Base-by-base conservation (phyloP, 2,888 invertebrate genomes). In the Drosophila kambysellisi region DNA sequence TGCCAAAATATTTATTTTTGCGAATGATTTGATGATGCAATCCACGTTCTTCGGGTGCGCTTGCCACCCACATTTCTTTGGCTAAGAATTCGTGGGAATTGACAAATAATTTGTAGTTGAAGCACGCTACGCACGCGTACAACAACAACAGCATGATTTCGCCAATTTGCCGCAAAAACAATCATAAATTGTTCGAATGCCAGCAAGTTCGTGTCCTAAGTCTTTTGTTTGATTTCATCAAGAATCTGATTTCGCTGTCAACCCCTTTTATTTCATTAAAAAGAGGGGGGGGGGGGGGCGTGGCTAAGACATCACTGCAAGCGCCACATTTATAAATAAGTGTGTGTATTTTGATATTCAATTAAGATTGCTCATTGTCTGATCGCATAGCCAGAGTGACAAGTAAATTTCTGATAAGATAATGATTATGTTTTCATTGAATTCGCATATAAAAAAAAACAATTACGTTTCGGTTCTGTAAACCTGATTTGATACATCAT, bases 181-280 rank as follows among this genome's bases (percentile, higher is more conserved):
- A 65, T 62, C 59, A 39, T 25, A 71, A 30, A 20, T 65, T 61
- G 32, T 12, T n/a, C n/a, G 17, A 17, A 35, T 35, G 50, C 59
- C 58, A 50, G 11, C 63, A 74, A 70, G 79, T 86, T 74, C 70
- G 80, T 79, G 77, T 58, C 83, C 73, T 83, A 74, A 89, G 83
- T 89, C 83, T 76, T 89, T 83, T 70, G 85, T 85, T 81, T 73
- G 61, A 69, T 56, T 54, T 61, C 29, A 51, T 8, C 29, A n/a
- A 51, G n/a, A 51, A 29, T n/a, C 29, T 63, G 43, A 35, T 20
- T 64, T 43, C 9, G 25, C 17, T 39, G 37, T 20, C 29, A 17
- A 35, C 33, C 39, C 25, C 46, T 61, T 33, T 68, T 74, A 46
- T 61, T 68, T 74, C 70, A 68, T 48, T 59, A n/a, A 43, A 67